Evolutionary conservation across 2,888 invertebrate genomes (phyloP).

Genomic region (Leptinotarsa haldemani): DNA sequence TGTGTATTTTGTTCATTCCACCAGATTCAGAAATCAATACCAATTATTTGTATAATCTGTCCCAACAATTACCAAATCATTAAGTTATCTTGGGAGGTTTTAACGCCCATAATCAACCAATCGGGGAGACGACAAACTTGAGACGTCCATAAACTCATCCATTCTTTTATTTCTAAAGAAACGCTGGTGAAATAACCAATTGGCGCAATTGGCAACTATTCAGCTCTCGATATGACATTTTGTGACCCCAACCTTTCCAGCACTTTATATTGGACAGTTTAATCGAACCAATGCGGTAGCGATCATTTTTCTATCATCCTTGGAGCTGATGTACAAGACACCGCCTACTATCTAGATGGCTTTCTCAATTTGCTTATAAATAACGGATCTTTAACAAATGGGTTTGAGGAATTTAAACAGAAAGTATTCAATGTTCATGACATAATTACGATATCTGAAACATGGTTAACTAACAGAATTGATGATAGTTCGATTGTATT

Average conservation of each 20-base stretch:
- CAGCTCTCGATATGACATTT: not conserved
- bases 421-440: too few species aligned
- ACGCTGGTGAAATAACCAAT: not conserved
- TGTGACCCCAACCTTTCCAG: not conserved
- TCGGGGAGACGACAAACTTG: not conserved
- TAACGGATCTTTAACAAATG: too few species aligned
- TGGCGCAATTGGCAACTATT: not conserved
- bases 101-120: conserved; percentile 28
- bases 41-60: conserved; percentile 34
- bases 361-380: too few species aligned
- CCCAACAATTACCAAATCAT: conserved; percentile 47
- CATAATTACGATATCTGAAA: too few species aligned
- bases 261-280: not conserved
- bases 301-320: conserved; percentile 4
- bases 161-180: not conserved
- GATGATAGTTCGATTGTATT: too few species aligned
- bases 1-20: conserved; percentile 42
- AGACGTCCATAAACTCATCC: not conserved
- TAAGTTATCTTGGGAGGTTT: conserved; percentile 49
- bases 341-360: too few species aligned
- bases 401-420: too few species aligned
- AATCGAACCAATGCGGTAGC: not conserved
- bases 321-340: too few species aligned
- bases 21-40: not conserved
- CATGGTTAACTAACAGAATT: too few species aligned